Evolutionary conservation across 2,797 vertebrate species (phyloP), one percentile per base, ranked within the genome.

Genomic region (Tenualosa ilisha): DNA sequence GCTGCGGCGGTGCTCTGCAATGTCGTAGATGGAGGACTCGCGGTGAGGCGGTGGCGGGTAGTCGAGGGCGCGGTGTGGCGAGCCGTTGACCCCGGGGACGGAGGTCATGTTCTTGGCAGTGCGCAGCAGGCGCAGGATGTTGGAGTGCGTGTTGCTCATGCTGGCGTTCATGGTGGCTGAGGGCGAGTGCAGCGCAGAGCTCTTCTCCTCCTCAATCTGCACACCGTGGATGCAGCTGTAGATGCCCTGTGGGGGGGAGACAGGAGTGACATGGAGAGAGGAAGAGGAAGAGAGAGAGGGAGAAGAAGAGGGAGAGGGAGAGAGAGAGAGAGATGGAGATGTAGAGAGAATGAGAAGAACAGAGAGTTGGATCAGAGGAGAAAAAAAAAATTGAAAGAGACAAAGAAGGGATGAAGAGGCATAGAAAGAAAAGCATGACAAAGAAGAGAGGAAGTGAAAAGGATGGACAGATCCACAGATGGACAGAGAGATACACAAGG

Each of bases 71-170:
- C 97, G 97, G 91, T 98, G 97, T 0, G 98, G 98, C 26, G 98
- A 99, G 86, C 96, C 95, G 1, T 96, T 96, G 85, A 96, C 92
- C 81, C 95, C 96, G 2, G 96, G 95, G 82, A 96, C 94, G 68
- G 98, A 98, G 31, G 98, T 98, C 98, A 99, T 99, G 92, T 98
- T 99, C 93, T 99, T 99, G 89, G 98, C 98, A 0, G 98, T 99
- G 88, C 98, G 97, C 85, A 99, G 97, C 89, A 99, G 95, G 63
- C 98, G 97, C 86, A 99, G 95, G 94, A 99, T 99, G 93, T 99
- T 99, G 91, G 98, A 99, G 94, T 99, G 98, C 17, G 98, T 99
- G 95, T 99, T 98, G 95, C 99, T 99, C 98, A 99, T 99, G 92
- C 98, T 99, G 4, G 98, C 99, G 94, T 99, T 99, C 96, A 99